Evolutionary conservation across 2,113 vertebrate species (phyloP).

Genomic region (Thalassarche chlororhynchos): DNA sequence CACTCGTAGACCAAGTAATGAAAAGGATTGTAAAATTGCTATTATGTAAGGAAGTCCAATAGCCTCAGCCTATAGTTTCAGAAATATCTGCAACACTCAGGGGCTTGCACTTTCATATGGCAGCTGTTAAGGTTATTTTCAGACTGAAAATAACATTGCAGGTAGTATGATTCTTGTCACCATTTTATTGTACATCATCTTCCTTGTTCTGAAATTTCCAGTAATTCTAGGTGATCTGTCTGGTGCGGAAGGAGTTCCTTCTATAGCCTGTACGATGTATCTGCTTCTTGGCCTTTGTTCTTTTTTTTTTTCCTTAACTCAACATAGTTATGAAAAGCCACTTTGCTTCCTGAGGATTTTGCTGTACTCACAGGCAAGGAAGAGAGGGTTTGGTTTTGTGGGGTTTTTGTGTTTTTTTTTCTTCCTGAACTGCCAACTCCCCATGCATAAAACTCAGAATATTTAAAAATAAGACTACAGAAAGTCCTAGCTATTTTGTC

Average conservation of each 20-base stretch:
- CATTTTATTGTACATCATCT: not conserved
- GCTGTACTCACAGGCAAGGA: not conserved
- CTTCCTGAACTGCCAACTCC: not conserved
- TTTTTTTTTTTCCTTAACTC: not conserved
- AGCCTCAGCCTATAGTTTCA: not conserved
- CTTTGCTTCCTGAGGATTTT: not conserved
- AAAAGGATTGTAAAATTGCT: not conserved
- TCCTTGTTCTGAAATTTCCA: not conserved
- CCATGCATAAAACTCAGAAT: not conserved
- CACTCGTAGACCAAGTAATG: not conserved
- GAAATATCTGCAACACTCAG: not conserved
- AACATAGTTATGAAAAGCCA: not conserved
- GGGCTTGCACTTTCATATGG: not conserved
- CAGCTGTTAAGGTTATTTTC: not conserved
- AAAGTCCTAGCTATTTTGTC: not conserved
- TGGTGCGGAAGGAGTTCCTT: not conserved
- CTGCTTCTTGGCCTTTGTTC: not conserved
- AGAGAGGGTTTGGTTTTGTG: not conserved
- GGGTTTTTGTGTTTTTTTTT: not conserved
- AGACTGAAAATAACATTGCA: not conserved
- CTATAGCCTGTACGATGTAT: not conserved
- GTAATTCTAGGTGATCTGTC: not conserved
- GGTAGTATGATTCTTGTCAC: not conserved
- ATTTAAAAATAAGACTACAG: not conserved
- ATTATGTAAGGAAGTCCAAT: not conserved